Evolutionary conservation across 2,888 invertebrate genomes (phyloP), one percentile per base, ranked within the genome.

Genomic region (Orthosia gothica): DNA sequence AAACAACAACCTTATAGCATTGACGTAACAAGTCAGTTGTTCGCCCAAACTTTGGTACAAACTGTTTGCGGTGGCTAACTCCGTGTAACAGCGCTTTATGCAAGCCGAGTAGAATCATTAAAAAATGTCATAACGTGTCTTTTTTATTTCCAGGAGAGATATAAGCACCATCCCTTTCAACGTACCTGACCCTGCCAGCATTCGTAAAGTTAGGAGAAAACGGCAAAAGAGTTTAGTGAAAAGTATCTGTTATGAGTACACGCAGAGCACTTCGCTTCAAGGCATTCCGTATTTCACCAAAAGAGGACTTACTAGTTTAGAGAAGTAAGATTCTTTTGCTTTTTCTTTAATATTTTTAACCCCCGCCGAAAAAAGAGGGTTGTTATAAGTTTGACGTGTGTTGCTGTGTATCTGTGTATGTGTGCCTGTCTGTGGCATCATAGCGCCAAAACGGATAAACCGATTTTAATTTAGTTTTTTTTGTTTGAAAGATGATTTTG

Each of bases 211-310:
- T 7, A 71, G 49, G 70, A 58, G 49, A n/a, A 70, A 71, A 50
- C 57, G 71, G 5, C 57, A 70, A 50, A 70, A 12, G 13, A 58
- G 70, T 50, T 13, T 58, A 71, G 7, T 71, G 2, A 15, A 16
- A 18, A 58, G 32, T 18, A 23, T 71, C 16, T 71, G 71, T 12
- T 70, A 58, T 15, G 58, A 71, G 18, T 70, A 70, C 40, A 23
- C 58, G 2, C 58, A 71, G 18, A 70, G 16, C 12, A 70, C 70
- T 49, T 71, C 70, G n/a, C 49, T 71, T n/a, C 71, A 70, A 70
- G 71, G 71, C n/a, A 58, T 71, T n/a, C 58, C 70, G 13, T 70
- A 58, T 40, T 58, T 71, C 20, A 69, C 70, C 15, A 71, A 71
- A 49, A 70, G n/a, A 70, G 58, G 70, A 45, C 57, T 70, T 5